Evolutionary conservation across 2,797 vertebrate species (phyloP).

Genomic region (Spea hammondii): DNA sequence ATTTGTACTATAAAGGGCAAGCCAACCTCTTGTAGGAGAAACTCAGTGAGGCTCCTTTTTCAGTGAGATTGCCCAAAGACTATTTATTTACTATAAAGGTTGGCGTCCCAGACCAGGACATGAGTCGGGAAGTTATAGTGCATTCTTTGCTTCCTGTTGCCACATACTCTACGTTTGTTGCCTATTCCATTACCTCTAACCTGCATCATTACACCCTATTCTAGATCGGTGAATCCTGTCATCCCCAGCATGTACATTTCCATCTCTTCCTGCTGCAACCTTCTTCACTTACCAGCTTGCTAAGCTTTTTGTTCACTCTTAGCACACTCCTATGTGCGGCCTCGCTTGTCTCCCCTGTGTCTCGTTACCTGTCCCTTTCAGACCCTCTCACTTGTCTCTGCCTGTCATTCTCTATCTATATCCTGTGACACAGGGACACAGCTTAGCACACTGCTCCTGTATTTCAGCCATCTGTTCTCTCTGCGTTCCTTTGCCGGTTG

Average conservation of each 20-base stretch:
- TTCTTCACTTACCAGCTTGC: not conserved
- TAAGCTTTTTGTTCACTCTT: not conserved
- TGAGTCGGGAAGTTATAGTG: no score
- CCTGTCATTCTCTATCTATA: conserved; percentile 34
- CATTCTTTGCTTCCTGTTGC: no score
- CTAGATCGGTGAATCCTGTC: not conserved
- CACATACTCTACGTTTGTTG: no score
- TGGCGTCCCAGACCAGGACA: no score
- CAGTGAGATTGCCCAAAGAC: no score
- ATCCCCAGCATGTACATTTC: not conserved
- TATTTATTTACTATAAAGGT: no score
- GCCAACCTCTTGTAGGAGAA: no score
- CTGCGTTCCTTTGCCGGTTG: conserved; percentile 21
- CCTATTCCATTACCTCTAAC: no score
- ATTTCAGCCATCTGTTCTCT: conserved; percentile 38
- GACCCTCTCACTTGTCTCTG: conserved; percentile 34
- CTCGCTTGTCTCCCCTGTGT: conserved; percentile 22
- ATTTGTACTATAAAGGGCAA: no score
- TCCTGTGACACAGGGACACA: conserved; percentile 42
- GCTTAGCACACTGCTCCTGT: conserved; percentile 41
- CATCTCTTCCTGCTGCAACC: not conserved
- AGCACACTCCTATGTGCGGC: not conserved
- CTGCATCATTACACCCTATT: no score
- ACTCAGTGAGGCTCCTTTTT: no score
- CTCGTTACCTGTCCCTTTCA: conserved; percentile 37